These are phyloP conservation scores for Metridium senile DNA, from an alignment of 92 coral and sea anemone species.

Conservation along the genomic window DNA sequence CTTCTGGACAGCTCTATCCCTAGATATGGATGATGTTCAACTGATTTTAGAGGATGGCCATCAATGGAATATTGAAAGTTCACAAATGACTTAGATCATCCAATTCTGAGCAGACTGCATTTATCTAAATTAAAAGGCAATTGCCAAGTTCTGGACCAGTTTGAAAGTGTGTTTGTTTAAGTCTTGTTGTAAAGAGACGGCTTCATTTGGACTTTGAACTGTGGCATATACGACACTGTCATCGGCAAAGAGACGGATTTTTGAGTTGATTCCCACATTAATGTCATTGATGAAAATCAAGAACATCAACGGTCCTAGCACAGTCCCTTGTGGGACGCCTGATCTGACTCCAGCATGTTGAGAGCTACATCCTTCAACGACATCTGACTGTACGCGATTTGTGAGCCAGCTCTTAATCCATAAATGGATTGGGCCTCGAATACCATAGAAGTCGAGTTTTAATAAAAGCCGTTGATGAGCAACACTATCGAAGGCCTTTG, in stretches of 20 bases:
- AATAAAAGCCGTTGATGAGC: slow-evolving; percentile 40
- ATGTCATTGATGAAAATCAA: slow-evolving; percentile 4
- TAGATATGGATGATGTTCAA: slow-evolving; percentile 43
- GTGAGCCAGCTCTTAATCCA: too few species aligned
- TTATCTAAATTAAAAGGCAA: slow-evolving; percentile 38
- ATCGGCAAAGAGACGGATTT: slow-evolving; percentile 29
- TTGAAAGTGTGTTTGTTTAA: slow-evolving; percentile 9
- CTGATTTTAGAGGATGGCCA: slow-evolving; percentile 19
- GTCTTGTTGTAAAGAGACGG: slow-evolving; percentile 27
- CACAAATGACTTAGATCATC: slow-evolving; percentile 2
- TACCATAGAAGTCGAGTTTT: slow-evolving; percentile 37
- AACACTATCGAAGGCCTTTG: slow-evolving; percentile 47
- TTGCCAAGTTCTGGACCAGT: slow-evolving; percentile 37
- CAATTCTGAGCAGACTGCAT: slow-evolving; percentile 26
- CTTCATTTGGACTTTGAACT: background rate
- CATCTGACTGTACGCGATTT: too few species aligned
- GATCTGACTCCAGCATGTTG: slow-evolving; percentile 24
- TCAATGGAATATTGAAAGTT: slow-evolving; percentile 21
- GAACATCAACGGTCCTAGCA: too few species aligned
- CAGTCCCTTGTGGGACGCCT: too few species aligned
- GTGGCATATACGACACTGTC: slow-evolving; percentile 33
- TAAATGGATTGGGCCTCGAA: slow-evolving; percentile 31
- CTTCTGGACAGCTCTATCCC: slow-evolving; percentile 32
- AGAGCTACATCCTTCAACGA: slow-evolving; percentile 33
- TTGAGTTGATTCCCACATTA: background rate